Evolutionary conservation across 2,888 invertebrate species (phyloP).

Genomic region (Drosophila infuscata): DNA sequence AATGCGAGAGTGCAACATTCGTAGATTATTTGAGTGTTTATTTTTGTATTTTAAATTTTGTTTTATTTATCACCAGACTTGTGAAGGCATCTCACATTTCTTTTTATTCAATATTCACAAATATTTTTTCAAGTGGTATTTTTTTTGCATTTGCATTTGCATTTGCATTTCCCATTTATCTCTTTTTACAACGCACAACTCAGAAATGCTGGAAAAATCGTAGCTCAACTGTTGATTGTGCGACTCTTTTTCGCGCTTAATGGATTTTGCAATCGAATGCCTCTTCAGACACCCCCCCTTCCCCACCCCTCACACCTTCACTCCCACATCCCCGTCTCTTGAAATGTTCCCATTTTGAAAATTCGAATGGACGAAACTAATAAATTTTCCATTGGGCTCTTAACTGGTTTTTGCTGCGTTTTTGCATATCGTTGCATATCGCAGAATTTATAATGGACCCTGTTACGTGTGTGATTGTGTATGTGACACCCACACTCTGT

Average conservation of each 20-base stretch:
- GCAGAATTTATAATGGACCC: conserved; percentile 39
- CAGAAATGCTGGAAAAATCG: neutral
- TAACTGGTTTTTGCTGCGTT: conserved; percentile 26
- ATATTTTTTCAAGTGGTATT: neutral
- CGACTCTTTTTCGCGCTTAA: neutral
- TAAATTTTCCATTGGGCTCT: conserved; percentile 57
- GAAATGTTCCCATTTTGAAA: conserved; percentile 12
- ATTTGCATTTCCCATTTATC: neutral
- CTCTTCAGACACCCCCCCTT: neutral
- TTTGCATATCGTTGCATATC: conserved; percentile 47
- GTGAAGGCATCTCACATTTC: neutral
- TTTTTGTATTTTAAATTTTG: neutral
- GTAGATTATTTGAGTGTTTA: neutral
- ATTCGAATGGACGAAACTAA: conserved; percentile 41
- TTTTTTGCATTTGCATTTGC: neutral
- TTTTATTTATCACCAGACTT: neutral
- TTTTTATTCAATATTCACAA: neutral
- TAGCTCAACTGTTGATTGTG: conserved; percentile 28
- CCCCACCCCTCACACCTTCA: neutral
- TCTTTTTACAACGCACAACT: neutral
- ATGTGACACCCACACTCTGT: neutral
- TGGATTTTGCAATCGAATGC: conserved; percentile 28
- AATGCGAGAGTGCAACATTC: neutral
- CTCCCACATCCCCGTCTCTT: neutral
- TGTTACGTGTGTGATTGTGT: neutral